Conservation (phyloP, 2,888 invertebrate genomes). For the Neocrepidodera transversa region DNA sequence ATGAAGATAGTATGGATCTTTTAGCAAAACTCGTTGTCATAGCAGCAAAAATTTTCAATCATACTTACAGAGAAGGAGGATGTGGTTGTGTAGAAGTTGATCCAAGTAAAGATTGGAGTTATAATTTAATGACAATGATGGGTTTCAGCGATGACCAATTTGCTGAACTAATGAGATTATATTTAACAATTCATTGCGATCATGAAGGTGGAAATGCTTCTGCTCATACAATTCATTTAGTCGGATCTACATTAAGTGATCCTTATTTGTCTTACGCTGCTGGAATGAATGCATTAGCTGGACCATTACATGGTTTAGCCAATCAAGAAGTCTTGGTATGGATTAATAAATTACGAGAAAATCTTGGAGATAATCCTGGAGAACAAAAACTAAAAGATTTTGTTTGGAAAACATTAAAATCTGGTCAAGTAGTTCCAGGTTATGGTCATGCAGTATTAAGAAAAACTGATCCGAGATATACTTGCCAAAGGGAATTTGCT, state of each 20-base stretch:
- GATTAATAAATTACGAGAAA: slow-evolving; percentile 85
- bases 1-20: slow-evolving; percentile 92
- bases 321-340: slow-evolving; percentile 94
- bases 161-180: slow-evolving; percentile 88
- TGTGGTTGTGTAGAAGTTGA: slow-evolving; percentile 69
- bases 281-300: slow-evolving; percentile 91
- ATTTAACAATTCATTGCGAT: slow-evolving; percentile 92
- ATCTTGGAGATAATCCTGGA: slow-evolving; percentile 82
- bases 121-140: slow-evolving; percentile 89
- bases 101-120: slow-evolving; percentile 87
- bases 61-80: slow-evolving; percentile 72
- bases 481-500: slow-evolving; percentile 92
- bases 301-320: slow-evolving; percentile 92
- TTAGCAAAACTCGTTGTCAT: slow-evolving; percentile 93
- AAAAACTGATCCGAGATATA: slow-evolving; percentile 91
- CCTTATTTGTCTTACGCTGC: slow-evolving; percentile 91
- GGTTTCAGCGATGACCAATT: slow-evolving; percentile 84
- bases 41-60: slow-evolving; percentile 91
- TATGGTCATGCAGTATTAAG: slow-evolving; percentile 95
- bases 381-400: slow-evolving; percentile 93
- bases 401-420: slow-evolving; percentile 94
- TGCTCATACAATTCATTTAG: slow-evolving; percentile 91
- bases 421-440: slow-evolving; percentile 95
- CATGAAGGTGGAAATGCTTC: slow-evolving; percentile 97
- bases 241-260: slow-evolving; percentile 91